Conservation (phyloP, 1,140 invertebrate genomes). For the Neodiprion lecontei region DNA sequence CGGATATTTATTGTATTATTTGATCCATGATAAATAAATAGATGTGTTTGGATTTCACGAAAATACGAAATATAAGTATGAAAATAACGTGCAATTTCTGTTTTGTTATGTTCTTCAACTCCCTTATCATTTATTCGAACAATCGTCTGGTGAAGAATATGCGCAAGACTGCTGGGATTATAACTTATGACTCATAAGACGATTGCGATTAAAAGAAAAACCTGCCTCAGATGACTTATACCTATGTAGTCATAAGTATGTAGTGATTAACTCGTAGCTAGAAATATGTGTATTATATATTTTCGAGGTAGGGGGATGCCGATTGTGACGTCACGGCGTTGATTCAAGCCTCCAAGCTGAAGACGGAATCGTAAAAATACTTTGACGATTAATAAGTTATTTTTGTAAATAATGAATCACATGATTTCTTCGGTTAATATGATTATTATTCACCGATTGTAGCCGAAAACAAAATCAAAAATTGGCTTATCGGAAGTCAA, state of each 20-base stretch:
- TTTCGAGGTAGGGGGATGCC: too few species aligned
- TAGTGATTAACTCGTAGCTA: too few species aligned
- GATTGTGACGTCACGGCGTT: too few species aligned
- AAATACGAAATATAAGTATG: conserved; percentile 4
- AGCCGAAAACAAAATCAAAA: too few species aligned
- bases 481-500: background rate
- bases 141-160: background rate
- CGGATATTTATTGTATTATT: conserved; percentile 55
- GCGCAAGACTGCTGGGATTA: conserved; percentile 10
- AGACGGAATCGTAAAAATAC: too few species aligned
- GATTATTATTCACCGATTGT: background rate
- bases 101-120: conserved; percentile 12
- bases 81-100: conserved; percentile 1
- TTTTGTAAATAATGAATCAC: conserved; percentile 5
- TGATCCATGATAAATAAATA: conserved; percentile 48
- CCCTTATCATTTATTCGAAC: conserved; percentile 10
- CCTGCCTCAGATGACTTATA: too few species aligned
- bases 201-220: conserved; percentile 11
- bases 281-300: too few species aligned
- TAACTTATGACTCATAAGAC: background rate
- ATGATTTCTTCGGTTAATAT: background rate
- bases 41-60: conserved; percentile 33
- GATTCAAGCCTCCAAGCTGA: too few species aligned
- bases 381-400: conserved; percentile 5
- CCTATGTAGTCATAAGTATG: too few species aligned